These are phyloP conservation scores for Thymelicus acteon DNA, from an alignment of 2,888 invertebrate species.

Conservation along the genomic window DNA sequence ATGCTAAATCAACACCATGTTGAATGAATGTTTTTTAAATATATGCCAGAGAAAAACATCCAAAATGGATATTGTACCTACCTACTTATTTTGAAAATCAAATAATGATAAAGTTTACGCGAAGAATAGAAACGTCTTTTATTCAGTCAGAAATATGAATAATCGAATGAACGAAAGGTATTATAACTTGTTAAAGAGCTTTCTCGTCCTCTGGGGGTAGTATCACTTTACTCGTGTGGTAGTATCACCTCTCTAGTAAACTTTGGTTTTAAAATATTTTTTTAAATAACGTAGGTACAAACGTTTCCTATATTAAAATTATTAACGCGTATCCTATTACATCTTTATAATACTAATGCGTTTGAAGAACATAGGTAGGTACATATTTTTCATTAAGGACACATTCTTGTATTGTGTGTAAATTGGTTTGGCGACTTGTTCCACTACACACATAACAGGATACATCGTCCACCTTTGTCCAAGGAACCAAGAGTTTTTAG, in stretches of 20 bases:
- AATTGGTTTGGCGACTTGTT: slow-evolving; percentile 44
- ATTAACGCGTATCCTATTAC: slow-evolving; percentile 30
- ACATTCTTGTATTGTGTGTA: slow-evolving; percentile 49
- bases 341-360: slow-evolving; percentile 44
- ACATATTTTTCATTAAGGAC: slow-evolving; percentile 47
- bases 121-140: too few species aligned
- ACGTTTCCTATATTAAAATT: background rate
- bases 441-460: slow-evolving; percentile 5
- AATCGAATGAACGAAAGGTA: too few species aligned
- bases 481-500: background rate
- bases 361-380: slow-evolving; percentile 11
- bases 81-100: too few species aligned
- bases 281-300: too few species aligned
- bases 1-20: too few species aligned
- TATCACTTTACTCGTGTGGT: too few species aligned
- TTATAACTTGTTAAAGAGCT: too few species aligned
- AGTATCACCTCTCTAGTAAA: background rate
- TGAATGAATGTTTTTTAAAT: too few species aligned
- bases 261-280: background rate
- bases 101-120: too few species aligned
- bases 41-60: too few species aligned
- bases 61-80: too few species aligned
- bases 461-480: slow-evolving; percentile 10
- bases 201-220: background rate
- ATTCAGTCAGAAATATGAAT: too few species aligned